Evolutionary conservation across 2,888 invertebrate genomes (phyloP), one percentile per base, ranked within the genome.

Genomic region (Zygothrica quintamaculata): DNA sequence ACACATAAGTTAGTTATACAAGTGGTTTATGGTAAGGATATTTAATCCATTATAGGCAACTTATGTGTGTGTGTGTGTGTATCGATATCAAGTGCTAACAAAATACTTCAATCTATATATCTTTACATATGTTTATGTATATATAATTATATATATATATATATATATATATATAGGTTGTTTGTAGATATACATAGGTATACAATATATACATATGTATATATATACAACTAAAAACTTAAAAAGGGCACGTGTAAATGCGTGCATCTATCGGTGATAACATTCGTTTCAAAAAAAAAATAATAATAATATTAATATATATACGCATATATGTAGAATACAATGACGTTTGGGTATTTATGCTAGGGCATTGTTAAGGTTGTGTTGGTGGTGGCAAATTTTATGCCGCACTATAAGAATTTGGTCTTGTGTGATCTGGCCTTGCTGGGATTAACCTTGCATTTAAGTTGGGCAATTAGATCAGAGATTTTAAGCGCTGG

Each of bases 401-500:
- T 31, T 15, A 57, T 44, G 39, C 65, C 84, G 88, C 88, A 93
- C 93, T 93, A 94, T 93, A 93, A 93, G 88, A 93, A 92, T 91
- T 94, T 93, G 85, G 93, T 92, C 92, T 94, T 94, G 73, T 90
- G 84, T 72, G 89, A 78, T 77, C 90, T 86, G 60, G 90, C 90
- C 74, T 89, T 90, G 71, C 89, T 87, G 59, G 91, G 91, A 77
- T 91, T 90, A 1, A 90, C 71, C 72, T 96, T 96, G 90, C 94
- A 95, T 92, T 97, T 97, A 50, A 98, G 93, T 89, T 97, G 97
- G 88, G 97, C 96, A 88, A 98, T 96, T 74, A 98, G 93, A 92
- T 98, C 97, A 89, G 94, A 96, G 84, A 98, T 97, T 92, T 98
- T 98, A 62, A 98, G 91, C 12, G 98, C 97, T 5, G 98, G 98